A percentile compares a stretch with the other conserved stretches of the same genome.
Evolutionary conservation across 2,888 invertebrate species (phyloP).

Genomic region (Conus canariensis): DNA sequence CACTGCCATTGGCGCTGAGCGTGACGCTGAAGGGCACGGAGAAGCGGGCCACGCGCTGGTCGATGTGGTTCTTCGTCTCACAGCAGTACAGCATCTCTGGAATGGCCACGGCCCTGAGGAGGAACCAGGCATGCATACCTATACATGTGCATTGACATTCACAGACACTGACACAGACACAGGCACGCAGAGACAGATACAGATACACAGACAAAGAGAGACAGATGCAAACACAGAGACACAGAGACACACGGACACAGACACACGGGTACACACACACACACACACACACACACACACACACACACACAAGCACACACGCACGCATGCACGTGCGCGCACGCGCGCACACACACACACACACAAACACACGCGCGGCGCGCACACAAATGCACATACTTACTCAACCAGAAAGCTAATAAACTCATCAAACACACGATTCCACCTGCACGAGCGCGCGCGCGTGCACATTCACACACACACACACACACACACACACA

Average conservation of each 20-base stretch:
- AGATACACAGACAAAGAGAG: background rate
- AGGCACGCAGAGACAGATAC: background rate
- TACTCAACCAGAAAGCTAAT: too few species aligned
- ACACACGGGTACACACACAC: background rate
- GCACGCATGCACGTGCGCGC: background rate
- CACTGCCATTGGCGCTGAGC: conserved; percentile 71
- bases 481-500: too few species aligned
- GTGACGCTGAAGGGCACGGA: conserved; percentile 72
- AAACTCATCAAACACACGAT: too few species aligned
- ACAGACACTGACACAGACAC: conserved; percentile 1
- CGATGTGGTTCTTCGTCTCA: conserved; percentile 65
- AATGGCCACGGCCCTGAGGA: conserved; percentile 33
- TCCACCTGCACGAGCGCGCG: too few species aligned
- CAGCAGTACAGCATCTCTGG: conserved; percentile 71
- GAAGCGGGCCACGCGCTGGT: conserved; percentile 64
- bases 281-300: background rate
- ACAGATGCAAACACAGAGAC: background rate
- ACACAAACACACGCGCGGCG: background rate
- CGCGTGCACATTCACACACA: too few species aligned
- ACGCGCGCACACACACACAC: background rate
- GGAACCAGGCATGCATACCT: background rate
- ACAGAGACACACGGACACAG: too few species aligned
- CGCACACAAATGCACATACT: background rate
- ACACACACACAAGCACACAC: background rate
- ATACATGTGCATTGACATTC: background rate